These are phyloP conservation scores for Nipponia nippon DNA, from an alignment of 2,113 vertebrate genomes.

Conservation along the genomic window DNA sequence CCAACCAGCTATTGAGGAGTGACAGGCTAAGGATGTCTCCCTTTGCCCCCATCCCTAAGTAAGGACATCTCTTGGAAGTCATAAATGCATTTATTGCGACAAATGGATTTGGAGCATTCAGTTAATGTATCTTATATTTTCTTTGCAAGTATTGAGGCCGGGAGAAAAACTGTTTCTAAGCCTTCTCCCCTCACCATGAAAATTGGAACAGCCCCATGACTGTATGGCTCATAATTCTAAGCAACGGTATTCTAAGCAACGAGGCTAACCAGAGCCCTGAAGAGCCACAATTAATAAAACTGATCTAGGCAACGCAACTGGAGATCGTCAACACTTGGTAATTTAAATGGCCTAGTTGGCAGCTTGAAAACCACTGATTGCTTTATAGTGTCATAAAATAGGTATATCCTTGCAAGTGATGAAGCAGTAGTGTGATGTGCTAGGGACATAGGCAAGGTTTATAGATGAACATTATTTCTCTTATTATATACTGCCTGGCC, in stretches of 20 bases:
- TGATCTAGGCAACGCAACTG: neutral
- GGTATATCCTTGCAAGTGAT: neutral
- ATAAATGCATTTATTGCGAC: neutral
- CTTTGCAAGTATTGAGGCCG: neutral
- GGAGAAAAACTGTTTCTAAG: neutral
- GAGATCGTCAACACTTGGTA: neutral
- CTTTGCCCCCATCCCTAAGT: neutral
- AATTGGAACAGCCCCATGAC: neutral
- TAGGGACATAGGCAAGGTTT: neutral
- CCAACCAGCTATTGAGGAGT: neutral
- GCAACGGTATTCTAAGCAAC: neutral
- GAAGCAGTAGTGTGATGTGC: neutral
- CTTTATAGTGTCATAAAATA: neutral
- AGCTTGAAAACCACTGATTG: neutral
- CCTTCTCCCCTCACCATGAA: neutral
- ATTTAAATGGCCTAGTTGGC: neutral
- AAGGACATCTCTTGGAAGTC: neutral
- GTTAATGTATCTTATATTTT: neutral
- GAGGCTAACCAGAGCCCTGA: neutral
- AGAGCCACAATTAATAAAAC: neutral
- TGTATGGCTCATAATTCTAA: neutral
- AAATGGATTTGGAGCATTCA: neutral
- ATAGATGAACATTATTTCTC: neutral
- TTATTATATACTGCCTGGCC: neutral
- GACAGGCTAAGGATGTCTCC: neutral